These are phyloP conservation scores for Lagopus muta DNA, from an alignment of 2,113 vertebrate genomes.

Conservation along the genomic window DNA sequence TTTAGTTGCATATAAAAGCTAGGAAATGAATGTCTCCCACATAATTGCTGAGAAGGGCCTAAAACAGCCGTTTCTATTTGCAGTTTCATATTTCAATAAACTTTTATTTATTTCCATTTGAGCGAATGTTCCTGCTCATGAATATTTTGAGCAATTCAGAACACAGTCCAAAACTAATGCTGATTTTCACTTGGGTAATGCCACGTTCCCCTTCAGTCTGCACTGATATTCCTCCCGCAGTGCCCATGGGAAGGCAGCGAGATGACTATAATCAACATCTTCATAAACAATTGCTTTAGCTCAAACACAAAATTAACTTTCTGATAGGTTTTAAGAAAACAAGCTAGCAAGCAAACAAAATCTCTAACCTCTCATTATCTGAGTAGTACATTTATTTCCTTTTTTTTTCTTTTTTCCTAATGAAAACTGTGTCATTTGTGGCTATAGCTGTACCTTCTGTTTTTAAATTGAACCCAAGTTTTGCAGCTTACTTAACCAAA, in stretches of 20 bases:
- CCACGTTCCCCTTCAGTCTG: not conserved
- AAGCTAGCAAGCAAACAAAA: not conserved
- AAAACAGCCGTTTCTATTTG: slow-evolving; percentile 69
- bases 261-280: not conserved
- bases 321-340: not conserved
- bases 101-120: slow-evolving; percentile 78
- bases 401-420: not conserved
- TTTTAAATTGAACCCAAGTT: slow-evolving; percentile 1
- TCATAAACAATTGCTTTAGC: not conserved
- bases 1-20: slow-evolving; percentile 74
- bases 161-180: not conserved
- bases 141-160: slow-evolving; percentile 26
- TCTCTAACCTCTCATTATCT: not conserved
- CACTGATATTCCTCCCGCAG: not conserved
- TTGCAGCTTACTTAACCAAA: slow-evolving; percentile 15
- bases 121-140: slow-evolving; percentile 49
- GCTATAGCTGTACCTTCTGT: not conserved
- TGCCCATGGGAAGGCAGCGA: not conserved
- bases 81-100: slow-evolving; percentile 77
- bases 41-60: slow-evolving; percentile 68
- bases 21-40: slow-evolving; percentile 63
- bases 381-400: not conserved
- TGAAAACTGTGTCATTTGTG: not conserved
- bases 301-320: slow-evolving; percentile 17
- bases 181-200: not conserved